A percentile compares a stretch with the other conserved stretches of the same genome.
Evolutionary conservation across 2,797 vertebrate species (phyloP).

Genomic region (Tokudaia tokunoshimensis): DNA sequence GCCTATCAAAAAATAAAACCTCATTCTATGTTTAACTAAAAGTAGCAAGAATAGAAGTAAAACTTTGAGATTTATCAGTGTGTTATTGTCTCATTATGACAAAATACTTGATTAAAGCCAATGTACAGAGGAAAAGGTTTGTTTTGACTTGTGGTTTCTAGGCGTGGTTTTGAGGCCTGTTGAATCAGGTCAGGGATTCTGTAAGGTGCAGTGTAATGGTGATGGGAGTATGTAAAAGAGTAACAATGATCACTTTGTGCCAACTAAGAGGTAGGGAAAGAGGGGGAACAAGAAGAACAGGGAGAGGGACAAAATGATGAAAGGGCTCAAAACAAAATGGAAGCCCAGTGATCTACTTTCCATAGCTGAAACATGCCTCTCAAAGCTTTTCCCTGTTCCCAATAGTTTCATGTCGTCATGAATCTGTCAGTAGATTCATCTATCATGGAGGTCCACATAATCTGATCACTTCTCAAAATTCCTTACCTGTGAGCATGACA

Average conservation of each 20-base stretch:
- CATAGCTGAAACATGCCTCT: not conserved
- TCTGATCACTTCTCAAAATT: not conserved
- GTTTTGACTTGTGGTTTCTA: too few relatives aligned
- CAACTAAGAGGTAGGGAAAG: not conserved
- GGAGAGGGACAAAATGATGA: not conserved
- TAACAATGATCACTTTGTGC: not conserved
- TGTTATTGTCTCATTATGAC: not conserved
- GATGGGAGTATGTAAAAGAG: not conserved
- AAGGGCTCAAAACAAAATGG: not conserved
- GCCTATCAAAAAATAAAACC: not conserved
- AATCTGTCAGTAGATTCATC: not conserved
- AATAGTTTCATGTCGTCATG: not conserved
- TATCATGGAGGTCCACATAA: not conserved
- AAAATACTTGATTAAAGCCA: not conserved
- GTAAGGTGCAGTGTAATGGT: not conserved
- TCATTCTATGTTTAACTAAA: not conserved
- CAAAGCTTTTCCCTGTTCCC: not conserved
- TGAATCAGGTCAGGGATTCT: rapidly evolving
- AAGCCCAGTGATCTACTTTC: not conserved
- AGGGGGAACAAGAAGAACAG: not conserved
- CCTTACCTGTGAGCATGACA: not conserved
- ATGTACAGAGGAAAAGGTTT: not conserved
- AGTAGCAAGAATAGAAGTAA: not conserved
- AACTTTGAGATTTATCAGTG: not conserved
- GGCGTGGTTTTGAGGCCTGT: not conserved